A percentile compares a stretch with the other conserved stretches of the same genome.
Evolutionary conservation across 2,797 vertebrate genomes (phyloP).

Genomic region (Spondyliosoma cantharus): DNA sequence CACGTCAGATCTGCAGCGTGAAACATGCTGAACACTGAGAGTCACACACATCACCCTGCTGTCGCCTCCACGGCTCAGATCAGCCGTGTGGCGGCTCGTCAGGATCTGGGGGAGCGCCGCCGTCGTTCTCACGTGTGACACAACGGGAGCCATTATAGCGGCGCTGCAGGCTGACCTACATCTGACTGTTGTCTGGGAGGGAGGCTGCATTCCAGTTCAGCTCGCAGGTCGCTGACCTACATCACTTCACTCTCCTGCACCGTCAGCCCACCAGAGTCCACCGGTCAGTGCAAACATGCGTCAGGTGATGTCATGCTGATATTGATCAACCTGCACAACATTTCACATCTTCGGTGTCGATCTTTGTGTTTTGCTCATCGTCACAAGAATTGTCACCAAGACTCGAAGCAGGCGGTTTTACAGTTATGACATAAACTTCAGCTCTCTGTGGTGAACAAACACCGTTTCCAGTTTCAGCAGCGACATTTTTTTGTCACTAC

Average conservation of each 20-base stretch:
- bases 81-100: neutral
- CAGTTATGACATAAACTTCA: too few relatives aligned
- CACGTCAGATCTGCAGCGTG: neutral
- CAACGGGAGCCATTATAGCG: slow-evolving; percentile 22
- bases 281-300: neutral
- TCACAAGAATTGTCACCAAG: too few relatives aligned
- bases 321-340: too few relatives aligned
- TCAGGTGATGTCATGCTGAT: neutral
- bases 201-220: slow-evolving; percentile 54
- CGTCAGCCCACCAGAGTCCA: slow-evolving; percentile 9
- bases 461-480: too few relatives aligned
- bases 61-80: neutral
- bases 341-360: too few relatives aligned
- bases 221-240: slow-evolving; percentile 63
- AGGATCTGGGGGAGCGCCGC: neutral
- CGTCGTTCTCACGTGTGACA: slow-evolving; percentile 30
- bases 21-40: neutral
- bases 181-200: slow-evolving; percentile 39
- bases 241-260: slow-evolving; percentile 48
- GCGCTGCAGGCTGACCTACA: slow-evolving; percentile 63
- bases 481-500: too few relatives aligned
- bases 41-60: neutral
- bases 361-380: too few relatives aligned
- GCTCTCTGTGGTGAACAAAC: too few relatives aligned
- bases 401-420: too few relatives aligned